Conservation (phyloP, 2,888 invertebrate species). For the Matsumyia berberina region DNA sequence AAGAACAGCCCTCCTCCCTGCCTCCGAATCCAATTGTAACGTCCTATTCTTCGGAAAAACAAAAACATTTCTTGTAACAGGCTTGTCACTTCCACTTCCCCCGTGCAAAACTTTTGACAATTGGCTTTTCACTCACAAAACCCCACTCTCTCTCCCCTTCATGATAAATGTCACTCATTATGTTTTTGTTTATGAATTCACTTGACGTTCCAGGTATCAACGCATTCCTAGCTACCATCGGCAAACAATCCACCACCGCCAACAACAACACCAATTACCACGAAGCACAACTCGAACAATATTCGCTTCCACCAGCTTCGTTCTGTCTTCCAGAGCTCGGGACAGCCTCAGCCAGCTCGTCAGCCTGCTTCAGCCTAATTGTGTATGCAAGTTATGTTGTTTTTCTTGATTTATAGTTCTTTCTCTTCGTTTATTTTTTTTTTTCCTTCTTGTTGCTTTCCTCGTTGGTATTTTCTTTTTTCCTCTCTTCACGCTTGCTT, state of each 20-base stretch:
- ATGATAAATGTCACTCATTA: slow-evolving; percentile 25
- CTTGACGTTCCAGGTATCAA: slow-evolving; percentile 41
- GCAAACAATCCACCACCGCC: slow-evolving; percentile 2
- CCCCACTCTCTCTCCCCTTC: neutral
- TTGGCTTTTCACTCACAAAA: slow-evolving; percentile 33
- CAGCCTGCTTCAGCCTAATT: slow-evolving; percentile 46
- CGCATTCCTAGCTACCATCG: slow-evolving; percentile 55
- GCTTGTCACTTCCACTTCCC: too few species aligned
- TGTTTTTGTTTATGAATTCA: slow-evolving; percentile 62
- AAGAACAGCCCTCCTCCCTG: slow-evolving; percentile 1
- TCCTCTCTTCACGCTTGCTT: slow-evolving; percentile 52
- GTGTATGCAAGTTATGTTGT: slow-evolving; percentile 72
- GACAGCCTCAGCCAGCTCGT: too few species aligned
- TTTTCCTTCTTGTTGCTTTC: slow-evolving; percentile 53
- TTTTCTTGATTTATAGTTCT: slow-evolving; percentile 75
- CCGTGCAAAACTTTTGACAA: neutral
- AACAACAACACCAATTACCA: slow-evolving; percentile 6
- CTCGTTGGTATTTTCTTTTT: slow-evolving; percentile 63
- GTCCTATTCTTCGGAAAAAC: too few species aligned
- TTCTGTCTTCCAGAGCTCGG: neutral
- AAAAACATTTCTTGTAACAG: too few species aligned
- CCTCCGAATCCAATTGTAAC: too few species aligned
- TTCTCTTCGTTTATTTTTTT: slow-evolving; percentile 46
- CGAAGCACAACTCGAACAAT: slow-evolving; percentile 19
- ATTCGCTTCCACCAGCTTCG: neutral